Evolutionary conservation across 1,140 invertebrate species (phyloP), one percentile per base, ranked within the genome.

Genomic region (Scaptomyza pallida): DNA sequence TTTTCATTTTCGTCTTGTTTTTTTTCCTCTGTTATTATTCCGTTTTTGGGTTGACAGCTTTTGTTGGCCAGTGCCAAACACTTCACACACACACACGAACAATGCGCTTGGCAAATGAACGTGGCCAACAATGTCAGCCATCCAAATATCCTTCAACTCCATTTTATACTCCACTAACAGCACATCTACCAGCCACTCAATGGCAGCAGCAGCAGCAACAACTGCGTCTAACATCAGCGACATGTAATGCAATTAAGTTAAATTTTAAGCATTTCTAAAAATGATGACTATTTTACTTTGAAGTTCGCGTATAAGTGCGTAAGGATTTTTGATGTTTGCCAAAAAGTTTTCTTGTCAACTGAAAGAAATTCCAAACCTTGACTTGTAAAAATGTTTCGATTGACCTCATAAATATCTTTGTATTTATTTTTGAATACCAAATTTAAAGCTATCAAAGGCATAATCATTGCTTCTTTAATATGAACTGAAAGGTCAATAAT

Each of bases 1-100:
- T 59, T 45, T 37, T 30, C 5, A 21, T 15, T 21, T 16, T 30
- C 12, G 19, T 50, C 23, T 26, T 4, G 12, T 1, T 9, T 13
- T 4, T 33, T 57, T 45, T 43, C 45, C 51, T 72, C 26, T 56
- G 45, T 15, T 41, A n/a, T 50, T 54, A 21, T 26, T 57, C 65
- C 54, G 47, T 72, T 54, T n/a, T 50, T 62, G 68, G 55, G 45
- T 62, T 86, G 80, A 85, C 81, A 81, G 69, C 81, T 77, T 85
- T 86, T 85, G 80, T 85, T 85, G 69, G 69, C 35, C 45, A 62
- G 51, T 50, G 64, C 73, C 77, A 86, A 86, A 81, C 80, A 85
- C 80, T 85, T 86, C 68, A 86, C 55, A 71, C 69, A 30, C 33
- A 30, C 72, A 79, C 45, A 69, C 69, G 45, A 63, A 83, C 80